Evolutionary conservation across 2,797 vertebrate species (phyloP).

Genomic region (Gymnodraco acuticeps): DNA sequence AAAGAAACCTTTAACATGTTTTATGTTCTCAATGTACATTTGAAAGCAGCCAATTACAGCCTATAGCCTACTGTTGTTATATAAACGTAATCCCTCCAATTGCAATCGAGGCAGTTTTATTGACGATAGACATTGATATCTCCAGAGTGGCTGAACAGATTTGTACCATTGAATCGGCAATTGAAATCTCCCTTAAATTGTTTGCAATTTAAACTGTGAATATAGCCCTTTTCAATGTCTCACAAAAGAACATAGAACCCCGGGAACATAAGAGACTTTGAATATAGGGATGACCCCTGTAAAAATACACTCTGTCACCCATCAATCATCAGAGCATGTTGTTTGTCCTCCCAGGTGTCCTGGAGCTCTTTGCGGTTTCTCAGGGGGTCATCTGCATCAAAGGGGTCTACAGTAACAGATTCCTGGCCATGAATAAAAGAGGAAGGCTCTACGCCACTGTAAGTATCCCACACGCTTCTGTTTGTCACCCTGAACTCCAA

Average conservation of each 20-base stretch:
- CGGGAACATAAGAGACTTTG: not conserved
- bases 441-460: conserved; percentile 97
- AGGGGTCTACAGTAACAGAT: conserved; percentile 97
- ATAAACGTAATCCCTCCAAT: not conserved
- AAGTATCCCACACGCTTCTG: conserved; percentile 75
- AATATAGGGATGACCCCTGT: not conserved
- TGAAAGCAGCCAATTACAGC: not conserved
- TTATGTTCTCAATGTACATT: not conserved
- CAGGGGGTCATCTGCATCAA: conserved; percentile 98
- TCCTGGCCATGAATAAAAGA: conserved; percentile 98
- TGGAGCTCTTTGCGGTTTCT: conserved; percentile 98
- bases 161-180: not conserved
- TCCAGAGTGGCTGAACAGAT: not conserved
- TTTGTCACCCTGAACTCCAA: not conserved
- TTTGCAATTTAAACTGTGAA: not conserved
- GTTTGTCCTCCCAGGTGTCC: conserved; percentile 87
- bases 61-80: not conserved
- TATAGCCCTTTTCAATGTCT: not conserved
- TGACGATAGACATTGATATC: not conserved
- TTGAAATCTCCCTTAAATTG: not conserved
- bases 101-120: not conserved
- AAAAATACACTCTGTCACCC: conserved; percentile 30
- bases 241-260: not conserved
- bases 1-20: too few relatives aligned
- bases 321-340: conserved; percentile 36